phyloP scores from a whole-genome alignment of 2,888 invertebrate species.

The Netelia virgata region DNA sequence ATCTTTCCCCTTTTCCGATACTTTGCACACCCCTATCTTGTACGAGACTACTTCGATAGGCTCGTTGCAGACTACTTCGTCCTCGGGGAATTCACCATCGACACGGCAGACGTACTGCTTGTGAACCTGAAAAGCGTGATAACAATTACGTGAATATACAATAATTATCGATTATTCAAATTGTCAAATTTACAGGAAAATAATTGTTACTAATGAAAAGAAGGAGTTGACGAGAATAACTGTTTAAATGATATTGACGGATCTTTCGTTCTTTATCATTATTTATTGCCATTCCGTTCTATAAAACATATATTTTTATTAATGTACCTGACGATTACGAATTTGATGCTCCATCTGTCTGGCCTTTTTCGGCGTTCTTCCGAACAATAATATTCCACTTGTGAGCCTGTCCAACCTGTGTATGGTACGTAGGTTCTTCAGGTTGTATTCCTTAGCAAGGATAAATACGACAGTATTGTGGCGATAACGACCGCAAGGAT shows the following conservation, averaged over 20 bases:
- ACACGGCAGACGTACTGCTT: slow-evolving; percentile 98
- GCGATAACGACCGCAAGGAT: slow-evolving; percentile 98
- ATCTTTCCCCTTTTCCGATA: slow-evolving; percentile 96
- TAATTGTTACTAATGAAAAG: too few relatives aligned
- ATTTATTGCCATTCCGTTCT: neutral
- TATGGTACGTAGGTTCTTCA: slow-evolving; percentile 96
- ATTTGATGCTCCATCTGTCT: slow-evolving; percentile 98
- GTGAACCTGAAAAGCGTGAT: slow-evolving; percentile 87
- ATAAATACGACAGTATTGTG: slow-evolving; percentile 99
- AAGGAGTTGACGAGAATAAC: too few relatives aligned
- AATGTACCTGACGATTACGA: slow-evolving; percentile 89
- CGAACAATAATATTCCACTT: slow-evolving; percentile 96
- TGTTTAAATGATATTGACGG: too few relatives aligned
- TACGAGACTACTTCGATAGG: slow-evolving; percentile 97
- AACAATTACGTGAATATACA: too few relatives aligned
- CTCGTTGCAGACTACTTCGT: slow-evolving; percentile 93
- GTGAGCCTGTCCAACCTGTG: slow-evolving; percentile 98
- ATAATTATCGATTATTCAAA: too few relatives aligned
- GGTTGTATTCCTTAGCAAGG: slow-evolving; percentile 97
- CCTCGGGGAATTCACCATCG: slow-evolving; percentile 97
- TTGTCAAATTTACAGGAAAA: too few relatives aligned
- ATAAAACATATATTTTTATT: neutral
- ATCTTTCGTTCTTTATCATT: too few relatives aligned
- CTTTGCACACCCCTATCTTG: slow-evolving; percentile 98
- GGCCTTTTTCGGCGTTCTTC: slow-evolving; percentile 96